Conservation (phyloP, 2,797 vertebrate genomes). For the Scolopax bukidnonensis region DNA sequence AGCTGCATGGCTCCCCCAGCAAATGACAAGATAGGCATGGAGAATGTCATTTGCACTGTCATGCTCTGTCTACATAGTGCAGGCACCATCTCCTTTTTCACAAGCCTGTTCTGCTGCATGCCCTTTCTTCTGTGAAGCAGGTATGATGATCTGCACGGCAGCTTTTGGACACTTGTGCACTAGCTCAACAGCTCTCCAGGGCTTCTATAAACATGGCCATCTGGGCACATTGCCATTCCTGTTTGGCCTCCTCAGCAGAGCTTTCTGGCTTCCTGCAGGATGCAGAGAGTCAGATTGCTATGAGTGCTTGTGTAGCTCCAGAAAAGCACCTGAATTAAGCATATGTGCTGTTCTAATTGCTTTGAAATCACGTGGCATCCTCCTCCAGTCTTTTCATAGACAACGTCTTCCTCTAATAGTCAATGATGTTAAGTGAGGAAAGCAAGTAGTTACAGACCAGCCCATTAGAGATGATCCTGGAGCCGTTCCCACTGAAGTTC, state of each 20-base stretch:
- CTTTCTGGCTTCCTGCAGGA: not conserved
- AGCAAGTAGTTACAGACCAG: not conserved
- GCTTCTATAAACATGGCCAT: not conserved
- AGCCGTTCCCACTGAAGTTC: not conserved
- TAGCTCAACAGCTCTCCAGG: not conserved
- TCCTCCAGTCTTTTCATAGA: not conserved
- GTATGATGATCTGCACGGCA: not conserved
- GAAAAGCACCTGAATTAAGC: slow-evolving; percentile 5
- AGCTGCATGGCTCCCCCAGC: not conserved
- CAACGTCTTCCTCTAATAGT: not conserved
- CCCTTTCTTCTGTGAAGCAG: not conserved
- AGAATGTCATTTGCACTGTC: not conserved
- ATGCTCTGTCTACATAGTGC: not conserved
- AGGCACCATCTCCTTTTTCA: not conserved
- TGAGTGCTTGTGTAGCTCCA: not conserved
- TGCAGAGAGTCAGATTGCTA: not conserved
- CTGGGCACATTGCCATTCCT: not conserved
- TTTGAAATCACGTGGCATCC: not conserved
- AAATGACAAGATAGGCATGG: not conserved
- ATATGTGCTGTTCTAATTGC: not conserved
- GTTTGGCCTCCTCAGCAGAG: not conserved
- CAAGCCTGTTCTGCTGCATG: fast-evolving
- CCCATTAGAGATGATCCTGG: not conserved
- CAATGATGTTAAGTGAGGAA: not conserved
- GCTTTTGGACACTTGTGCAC: not conserved